These are phyloP conservation scores for Andrena dorsata DNA, from an alignment of 2,888 invertebrate genomes.

Conservation along the genomic window DNA sequence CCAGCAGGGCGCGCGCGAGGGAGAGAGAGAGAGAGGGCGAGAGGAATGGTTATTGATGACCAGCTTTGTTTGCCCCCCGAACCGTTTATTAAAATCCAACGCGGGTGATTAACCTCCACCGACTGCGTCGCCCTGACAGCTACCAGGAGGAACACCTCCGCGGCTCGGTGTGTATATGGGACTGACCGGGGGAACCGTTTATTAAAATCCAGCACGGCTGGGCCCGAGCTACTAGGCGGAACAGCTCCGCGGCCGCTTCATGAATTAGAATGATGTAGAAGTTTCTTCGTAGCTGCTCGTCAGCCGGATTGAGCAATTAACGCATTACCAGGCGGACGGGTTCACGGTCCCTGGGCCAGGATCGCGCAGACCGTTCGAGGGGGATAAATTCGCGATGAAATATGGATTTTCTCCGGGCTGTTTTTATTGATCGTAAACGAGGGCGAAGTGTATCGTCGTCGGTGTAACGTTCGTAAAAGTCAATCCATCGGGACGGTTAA, in stretches of 20 bases:
- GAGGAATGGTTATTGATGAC: constrained; percentile 81
- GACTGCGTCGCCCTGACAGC: constrained; percentile 73
- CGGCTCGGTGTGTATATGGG: constrained; percentile 51
- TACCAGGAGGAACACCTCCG: constrained; percentile 74
- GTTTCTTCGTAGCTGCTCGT: constrained; percentile 27
- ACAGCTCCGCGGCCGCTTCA: constrained; percentile 53
- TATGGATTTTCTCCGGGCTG: constrained; percentile 13
- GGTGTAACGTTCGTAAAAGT: constrained; percentile 19
- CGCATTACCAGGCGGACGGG: constrained; percentile 7
- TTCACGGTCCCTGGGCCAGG: neutral
- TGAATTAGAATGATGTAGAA: constrained; percentile 66
- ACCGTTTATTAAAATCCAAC: constrained; percentile 83
- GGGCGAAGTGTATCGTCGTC: neutral
- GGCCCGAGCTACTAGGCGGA: constrained; percentile 70
- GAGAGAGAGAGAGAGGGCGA: constrained; percentile 31
- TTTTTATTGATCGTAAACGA: constrained; percentile 29
- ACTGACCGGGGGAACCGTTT: constrained; percentile 70
- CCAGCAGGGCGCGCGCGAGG: neutral
- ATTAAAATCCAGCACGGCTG: constrained; percentile 71
- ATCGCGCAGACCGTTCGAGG: neutral
- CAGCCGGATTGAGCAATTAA: constrained; percentile 58
- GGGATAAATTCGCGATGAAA: constrained; percentile 15
- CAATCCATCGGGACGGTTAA: constrained; percentile 16
- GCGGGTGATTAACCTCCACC: constrained; percentile 80
- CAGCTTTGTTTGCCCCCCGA: constrained; percentile 82